phyloP scores from a whole-genome alignment of 2,888 invertebrate genomes.

The Phengaris alcon region DNA sequence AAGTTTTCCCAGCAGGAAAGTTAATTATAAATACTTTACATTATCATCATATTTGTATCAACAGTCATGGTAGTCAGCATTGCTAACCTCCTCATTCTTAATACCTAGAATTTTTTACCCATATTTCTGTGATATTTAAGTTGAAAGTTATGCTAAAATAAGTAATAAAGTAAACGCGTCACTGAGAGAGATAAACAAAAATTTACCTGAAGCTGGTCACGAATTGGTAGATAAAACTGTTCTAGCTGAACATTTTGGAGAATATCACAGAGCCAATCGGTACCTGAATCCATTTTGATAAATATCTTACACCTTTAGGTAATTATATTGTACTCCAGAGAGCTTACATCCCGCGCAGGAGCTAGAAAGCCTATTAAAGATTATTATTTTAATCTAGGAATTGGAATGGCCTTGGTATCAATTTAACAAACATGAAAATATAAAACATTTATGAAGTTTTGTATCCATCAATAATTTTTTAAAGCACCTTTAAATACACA shows the following conservation, averaged over 20 bases:
- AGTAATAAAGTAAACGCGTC: no score
- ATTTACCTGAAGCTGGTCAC: constrained; percentile 92
- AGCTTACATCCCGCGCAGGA: constrained; percentile 68
- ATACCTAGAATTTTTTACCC: no score
- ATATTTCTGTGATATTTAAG: no score
- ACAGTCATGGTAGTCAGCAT: no score
- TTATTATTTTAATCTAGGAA: constrained; percentile 16
- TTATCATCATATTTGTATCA: no score
- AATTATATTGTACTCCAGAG: constrained; percentile 44
- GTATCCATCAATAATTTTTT: background rate
- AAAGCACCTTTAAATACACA: background rate
- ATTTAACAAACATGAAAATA: background rate
- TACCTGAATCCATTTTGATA: constrained; percentile 68
- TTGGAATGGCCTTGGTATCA: constrained; percentile 19
- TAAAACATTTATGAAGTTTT: background rate
- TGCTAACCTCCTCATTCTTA: no score
- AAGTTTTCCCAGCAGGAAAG: no score
- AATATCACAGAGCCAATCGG: constrained; percentile 91
- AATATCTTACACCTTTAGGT: constrained; percentile 38
- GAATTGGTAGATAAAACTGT: constrained; percentile 92
- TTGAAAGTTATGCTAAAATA: no score
- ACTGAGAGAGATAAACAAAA: background rate
- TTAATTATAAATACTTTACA: no score
- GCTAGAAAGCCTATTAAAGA: constrained; percentile 41
- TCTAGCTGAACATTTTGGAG: constrained; percentile 93